Percentiles rank a stretch among this genome's conserved stretches.
phyloP scores from a whole-genome alignment of 2,888 invertebrate genomes.

The Heliconius ismenius region DNA sequence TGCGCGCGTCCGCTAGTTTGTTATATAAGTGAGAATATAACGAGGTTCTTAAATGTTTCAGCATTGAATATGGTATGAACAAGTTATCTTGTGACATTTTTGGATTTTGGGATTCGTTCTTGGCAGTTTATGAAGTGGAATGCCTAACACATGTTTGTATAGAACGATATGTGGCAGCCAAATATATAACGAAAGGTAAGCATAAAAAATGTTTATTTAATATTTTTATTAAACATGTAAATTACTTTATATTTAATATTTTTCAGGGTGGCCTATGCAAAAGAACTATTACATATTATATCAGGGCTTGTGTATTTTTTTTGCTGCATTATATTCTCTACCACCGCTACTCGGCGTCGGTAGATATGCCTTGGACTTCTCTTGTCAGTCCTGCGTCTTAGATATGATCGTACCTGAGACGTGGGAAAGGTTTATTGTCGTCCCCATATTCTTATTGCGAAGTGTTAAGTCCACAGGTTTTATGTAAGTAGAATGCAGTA shows the following conservation, averaged over 20 bases:
- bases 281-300: constrained; percentile 63
- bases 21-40: not conserved
- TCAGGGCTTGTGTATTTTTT: constrained; percentile 59
- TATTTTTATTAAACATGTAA: too few species aligned
- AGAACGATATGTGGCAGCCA: constrained; percentile 73
- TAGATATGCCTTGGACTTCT: constrained; percentile 66
- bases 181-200: constrained; percentile 69
- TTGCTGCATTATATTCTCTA: constrained; percentile 62
- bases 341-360: constrained; percentile 69
- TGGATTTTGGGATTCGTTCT: constrained; percentile 69
- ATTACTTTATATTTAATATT: not conserved
- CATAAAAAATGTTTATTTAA: not conserved
- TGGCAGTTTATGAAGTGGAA: constrained; percentile 74
- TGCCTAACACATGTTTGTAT: constrained; percentile 73
- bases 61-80: constrained; percentile 52
- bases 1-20: too few species aligned
- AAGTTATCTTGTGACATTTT: constrained; percentile 57
- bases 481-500: constrained; percentile 59
- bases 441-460: constrained; percentile 61
- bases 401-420: constrained; percentile 63
- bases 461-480: constrained; percentile 66
- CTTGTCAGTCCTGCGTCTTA: constrained; percentile 67
- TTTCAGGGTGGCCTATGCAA: constrained; percentile 67
- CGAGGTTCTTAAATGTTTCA: constrained; percentile 26
- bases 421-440: constrained; percentile 59